Base-by-base conservation (phyloP, 2,797 vertebrate genomes). In the Arvicola amphibius region DNA sequence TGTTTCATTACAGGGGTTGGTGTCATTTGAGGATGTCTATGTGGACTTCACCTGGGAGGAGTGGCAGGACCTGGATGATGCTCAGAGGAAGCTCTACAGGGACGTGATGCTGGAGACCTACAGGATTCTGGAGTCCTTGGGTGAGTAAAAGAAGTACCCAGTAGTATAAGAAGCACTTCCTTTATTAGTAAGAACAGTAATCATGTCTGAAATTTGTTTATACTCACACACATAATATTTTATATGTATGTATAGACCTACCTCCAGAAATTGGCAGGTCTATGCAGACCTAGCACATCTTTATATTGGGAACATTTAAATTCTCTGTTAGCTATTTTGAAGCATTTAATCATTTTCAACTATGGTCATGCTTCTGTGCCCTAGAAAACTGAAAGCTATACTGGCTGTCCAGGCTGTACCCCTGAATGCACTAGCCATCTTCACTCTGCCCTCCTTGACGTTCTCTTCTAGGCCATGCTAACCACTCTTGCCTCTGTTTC, bases 21-120 rank as follows among this genome's bases (percentile, higher is more conserved):
- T 95, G 84, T 76, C 86, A 4, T 97, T 96, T 56, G 92, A 97
- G 32, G 95, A 97, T 51, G 81, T 96, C n/a, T 89, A 73, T 48
- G 83, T 97, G 85, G 92, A 88, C 61, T 96, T 97, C 84, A 90
- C 85, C 32, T 73, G 87, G 74, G 95, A 96, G 51, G 94, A 97
- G 81, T 97, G 96, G 96, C 81, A 94, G 32, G n/a, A 87, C 12
- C 85, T 97, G 27, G 80, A 76, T 37, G 74, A 71, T 48, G 76
- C 91, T 27, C 96, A 96, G 90, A 95, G 61, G 37, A 80, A 71
- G 19, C 86, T 97, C 9, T 95, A 97, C 90, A 80, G 69, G 40
- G 96, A 95, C 1, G 95, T 96, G 81, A 97, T 97, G 96, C 79
- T 96, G 89, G 96, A 96, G 69, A 96, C 94, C 46, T 96, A 95